Evolutionary conservation across 1,140 invertebrate genomes (phyloP).

Genomic region (Asobara japonica): DNA sequence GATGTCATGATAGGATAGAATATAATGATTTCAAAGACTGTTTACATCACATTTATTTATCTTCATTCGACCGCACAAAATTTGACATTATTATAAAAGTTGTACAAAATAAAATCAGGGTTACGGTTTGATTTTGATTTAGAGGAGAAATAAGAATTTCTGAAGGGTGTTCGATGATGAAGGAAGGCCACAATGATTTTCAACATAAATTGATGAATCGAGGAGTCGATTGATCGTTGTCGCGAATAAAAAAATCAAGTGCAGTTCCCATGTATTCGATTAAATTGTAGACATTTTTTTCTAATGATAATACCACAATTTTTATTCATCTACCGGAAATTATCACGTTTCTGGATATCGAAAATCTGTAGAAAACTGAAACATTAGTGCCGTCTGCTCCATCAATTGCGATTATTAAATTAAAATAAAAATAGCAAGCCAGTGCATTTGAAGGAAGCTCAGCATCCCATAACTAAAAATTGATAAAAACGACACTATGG

Average conservation of each 20-base stretch:
- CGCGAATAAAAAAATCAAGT: too few species aligned
- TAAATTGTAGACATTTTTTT: background rate
- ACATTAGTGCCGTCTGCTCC: background rate
- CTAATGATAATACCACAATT: background rate
- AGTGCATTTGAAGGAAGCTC: background rate
- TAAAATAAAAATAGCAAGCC: too few species aligned
- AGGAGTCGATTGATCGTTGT: too few species aligned
- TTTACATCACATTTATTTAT: background rate
- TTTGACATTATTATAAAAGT: background rate
- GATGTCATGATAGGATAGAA: background rate
- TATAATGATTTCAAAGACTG: background rate
- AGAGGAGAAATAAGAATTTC: too few species aligned
- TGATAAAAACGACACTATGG: background rate
- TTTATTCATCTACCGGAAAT: background rate
- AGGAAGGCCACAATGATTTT: too few species aligned
- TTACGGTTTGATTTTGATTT: background rate
- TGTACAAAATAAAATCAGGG: background rate
- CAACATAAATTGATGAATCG: too few species aligned
- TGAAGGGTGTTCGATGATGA: too few species aligned
- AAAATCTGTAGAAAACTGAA: background rate
- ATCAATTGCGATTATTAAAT: background rate
- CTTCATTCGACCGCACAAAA: background rate
- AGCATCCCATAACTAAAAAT: background rate
- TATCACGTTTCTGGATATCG: background rate
- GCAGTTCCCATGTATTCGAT: too few species aligned